Base-by-base conservation (phyloP, 2,113 vertebrate species). In the Pollimyrus isidori region DNA sequence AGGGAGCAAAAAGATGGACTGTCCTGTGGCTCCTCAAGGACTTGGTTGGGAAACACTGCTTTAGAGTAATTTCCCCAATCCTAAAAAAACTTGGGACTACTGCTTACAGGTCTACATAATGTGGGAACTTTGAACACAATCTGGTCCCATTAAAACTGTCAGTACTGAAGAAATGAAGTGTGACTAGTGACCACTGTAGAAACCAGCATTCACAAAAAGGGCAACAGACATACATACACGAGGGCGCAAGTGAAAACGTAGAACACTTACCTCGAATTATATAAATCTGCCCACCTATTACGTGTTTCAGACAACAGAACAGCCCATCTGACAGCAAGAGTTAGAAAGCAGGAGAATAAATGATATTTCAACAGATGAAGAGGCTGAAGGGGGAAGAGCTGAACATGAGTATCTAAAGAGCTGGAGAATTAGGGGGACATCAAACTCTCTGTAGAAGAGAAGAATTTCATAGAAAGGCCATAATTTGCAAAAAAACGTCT, bases 271-370 rank as follows among this genome's bases (percentile, higher is more conserved):
- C 98, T 98, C 97, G 97, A 95, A 99, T 99, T 96, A 99, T 97
- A 97, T 99, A 99, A 96, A 99, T 97, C 96, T 99, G 98, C 95
- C 98, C 98, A 95, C 98, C 97, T 96, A 99, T 97, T 94, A 99
- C 98, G 96, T 98, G 98, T 97, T 99, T 99, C 95, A 99, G 97
- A 97, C 98, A 99, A 99, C 98, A 99, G 98, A 99, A 99, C 97
- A 99, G 97, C 96, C 98, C 97, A 49, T 99, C 98, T 99, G 98
- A 99, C 96, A 97, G 98, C 97, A 96, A 95, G 96, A 96, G 96
- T 97, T 97, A 97, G 97, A 96, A 97, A 97, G 97, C 97, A 97
- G 97, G 96, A 97, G 97, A 96, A 97, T 94, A 94, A 97, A 96
- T 96, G 94, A 93, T 94, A 97, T 95, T 96, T 97, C 96, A 98